Conservation (phyloP, 2,888 invertebrate genomes). For the Phragmatobia fuliginosa region DNA sequence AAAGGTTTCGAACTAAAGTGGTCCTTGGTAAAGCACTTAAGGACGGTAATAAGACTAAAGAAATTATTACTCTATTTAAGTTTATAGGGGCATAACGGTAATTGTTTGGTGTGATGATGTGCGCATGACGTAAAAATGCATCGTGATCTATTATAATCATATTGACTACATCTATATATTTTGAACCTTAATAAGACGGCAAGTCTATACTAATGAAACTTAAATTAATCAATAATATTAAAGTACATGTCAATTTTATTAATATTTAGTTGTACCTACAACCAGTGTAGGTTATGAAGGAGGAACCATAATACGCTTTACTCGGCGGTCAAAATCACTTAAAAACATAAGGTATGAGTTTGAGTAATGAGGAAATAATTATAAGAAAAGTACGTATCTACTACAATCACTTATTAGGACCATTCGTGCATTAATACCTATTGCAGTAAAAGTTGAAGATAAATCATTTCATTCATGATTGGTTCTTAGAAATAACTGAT, state of each 20-base stretch:
- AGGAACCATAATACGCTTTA: neutral
- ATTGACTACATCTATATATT: no score
- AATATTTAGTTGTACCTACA: no score
- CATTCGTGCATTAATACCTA: neutral
- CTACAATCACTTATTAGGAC: neutral
- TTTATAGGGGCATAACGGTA: no score
- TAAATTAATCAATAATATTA: neutral
- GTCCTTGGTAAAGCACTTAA: neutral
- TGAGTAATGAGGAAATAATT: neutral
- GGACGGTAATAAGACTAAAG: neutral
- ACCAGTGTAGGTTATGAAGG: no score
- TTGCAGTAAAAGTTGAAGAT: conserved; percentile 11
- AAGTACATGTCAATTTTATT: neutral
- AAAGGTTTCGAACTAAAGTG: neutral
- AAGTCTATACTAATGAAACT: no score
- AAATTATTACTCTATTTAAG: no score
- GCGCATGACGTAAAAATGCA: no score
- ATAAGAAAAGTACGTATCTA: neutral
- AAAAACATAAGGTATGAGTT: neutral
- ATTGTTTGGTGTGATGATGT: no score
- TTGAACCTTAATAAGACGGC: no score
- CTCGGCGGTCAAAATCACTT: neutral
- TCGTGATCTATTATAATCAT: no score
- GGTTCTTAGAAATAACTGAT: conserved; percentile 19
- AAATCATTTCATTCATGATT: conserved; percentile 25